Evolutionary conservation across 2,113 vertebrate genomes (phyloP), one percentile per base, ranked within the genome.

Genomic region (Gambusia holbrooki): DNA sequence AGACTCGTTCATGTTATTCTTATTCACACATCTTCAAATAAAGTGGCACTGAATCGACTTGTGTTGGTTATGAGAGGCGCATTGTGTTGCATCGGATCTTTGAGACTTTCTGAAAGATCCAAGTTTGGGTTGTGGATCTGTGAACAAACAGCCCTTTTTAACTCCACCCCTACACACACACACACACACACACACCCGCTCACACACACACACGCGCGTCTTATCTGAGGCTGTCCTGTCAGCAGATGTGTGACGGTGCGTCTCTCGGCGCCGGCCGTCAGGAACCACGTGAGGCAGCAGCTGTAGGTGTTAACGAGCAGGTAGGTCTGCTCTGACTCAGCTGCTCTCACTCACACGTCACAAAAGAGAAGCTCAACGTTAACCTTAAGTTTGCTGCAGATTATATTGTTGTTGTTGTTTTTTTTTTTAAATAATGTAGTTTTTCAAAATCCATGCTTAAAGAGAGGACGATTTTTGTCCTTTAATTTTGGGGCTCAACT

Each of bases 81-180:
- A 10, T 68, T 84, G 77, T 54, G 67, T 74, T 81, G 54, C 79
- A 19, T 14, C 71, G 4, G 81, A 79, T 78, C 71, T 83, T 81
- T 81, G 62, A 72, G 80, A 86, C 66, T 71, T 84, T 71, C 27
- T 80, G 68, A 90, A 85, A 84, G 75, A 77, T 86, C 17, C 48
- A 19, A 22, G 48, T 51, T 51, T 51, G 42, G 42, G 62, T n/a
- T 66, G 77, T 66, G 61, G 77, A 71, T 54, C 60, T 89, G 83
- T 81, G 86, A 91, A 88, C 74, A 91, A 91, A 92, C 67, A 15
- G 68, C 13, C 60, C 66, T 62, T 81, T 87, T 86, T 66, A 86
- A n/a, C 58, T 64, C 13, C 45, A 27, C n/a, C 19, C 7, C 11
- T 71, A 51, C 76, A 65, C 33, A 82, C 74, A 65, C 80, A 76